phyloP scores from a whole-genome alignment of 2,888 invertebrate genomes.

The Watsonalla binaria region DNA sequence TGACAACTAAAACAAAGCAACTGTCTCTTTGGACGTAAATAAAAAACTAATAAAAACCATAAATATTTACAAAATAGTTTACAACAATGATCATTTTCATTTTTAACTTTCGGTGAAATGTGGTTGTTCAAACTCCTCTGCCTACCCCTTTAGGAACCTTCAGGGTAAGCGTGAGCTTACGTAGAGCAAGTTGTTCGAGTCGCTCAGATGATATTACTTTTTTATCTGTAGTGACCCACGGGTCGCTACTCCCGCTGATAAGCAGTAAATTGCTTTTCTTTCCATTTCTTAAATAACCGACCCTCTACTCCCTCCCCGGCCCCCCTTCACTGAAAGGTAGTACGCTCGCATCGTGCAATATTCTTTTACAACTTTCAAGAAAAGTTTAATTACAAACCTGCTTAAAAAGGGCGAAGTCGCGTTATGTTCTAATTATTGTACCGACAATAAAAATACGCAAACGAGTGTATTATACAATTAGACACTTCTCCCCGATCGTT shows the following conservation, averaged over 20 bases:
- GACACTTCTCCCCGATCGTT: conserved; percentile 77
- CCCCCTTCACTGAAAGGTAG: conserved; percentile 37
- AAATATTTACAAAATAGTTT: too few species aligned
- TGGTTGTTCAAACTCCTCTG: too few species aligned
- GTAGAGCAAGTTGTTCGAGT: conserved; percentile 31
- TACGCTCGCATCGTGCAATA: conserved; percentile 53
- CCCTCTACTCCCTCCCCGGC: conserved; percentile 31
- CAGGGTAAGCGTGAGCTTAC: not conserved
- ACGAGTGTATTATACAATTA: conserved; percentile 80
- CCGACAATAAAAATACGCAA: conserved; percentile 78
- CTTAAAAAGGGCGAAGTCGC: conserved; percentile 65
- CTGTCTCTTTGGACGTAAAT: too few species aligned
- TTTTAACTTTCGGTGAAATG: too few species aligned
- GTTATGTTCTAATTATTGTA: conserved; percentile 78
- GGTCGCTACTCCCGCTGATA: conserved; percentile 60
- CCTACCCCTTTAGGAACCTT: not conserved
- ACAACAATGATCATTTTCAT: too few species aligned
- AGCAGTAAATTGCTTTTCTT: conserved; percentile 75
- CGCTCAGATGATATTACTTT: conserved; percentile 43
- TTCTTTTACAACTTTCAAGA: conserved; percentile 60
- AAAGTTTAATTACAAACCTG: conserved; percentile 71
- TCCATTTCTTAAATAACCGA: conserved; percentile 69
- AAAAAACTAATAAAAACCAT: too few species aligned
- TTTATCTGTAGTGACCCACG: conserved; percentile 57
- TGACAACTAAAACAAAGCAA: too few species aligned